These are phyloP conservation scores for Rhyacophila brunnea DNA, from an alignment of 1,140 invertebrate genomes.

Conservation along the genomic window DNA sequence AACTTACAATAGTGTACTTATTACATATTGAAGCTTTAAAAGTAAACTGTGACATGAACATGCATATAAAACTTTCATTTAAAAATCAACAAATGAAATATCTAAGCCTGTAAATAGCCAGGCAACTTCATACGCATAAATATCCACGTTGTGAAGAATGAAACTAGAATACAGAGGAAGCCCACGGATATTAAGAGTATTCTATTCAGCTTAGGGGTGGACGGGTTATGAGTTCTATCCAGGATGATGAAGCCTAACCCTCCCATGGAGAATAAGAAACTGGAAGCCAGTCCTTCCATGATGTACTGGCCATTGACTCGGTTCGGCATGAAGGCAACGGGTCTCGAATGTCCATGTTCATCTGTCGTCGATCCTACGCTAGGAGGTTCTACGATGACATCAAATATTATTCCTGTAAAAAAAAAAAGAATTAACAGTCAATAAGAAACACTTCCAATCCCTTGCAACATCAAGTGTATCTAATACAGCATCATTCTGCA, in stretches of 20 bases:
- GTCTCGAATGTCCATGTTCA: constrained; percentile 91
- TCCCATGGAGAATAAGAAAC: constrained; percentile 94
- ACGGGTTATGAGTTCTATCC: constrained; percentile 89
- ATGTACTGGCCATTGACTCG: constrained; percentile 98
- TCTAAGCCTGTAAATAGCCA: constrained; percentile 63
- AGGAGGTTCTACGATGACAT: constrained; percentile 97
- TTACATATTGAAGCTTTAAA: no score
- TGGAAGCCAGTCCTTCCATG: constrained; percentile 96
- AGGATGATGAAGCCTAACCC: constrained; percentile 95
- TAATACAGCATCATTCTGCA: no score
- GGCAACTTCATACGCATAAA: constrained; percentile 99
- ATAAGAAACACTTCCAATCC: no score
- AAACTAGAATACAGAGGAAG: constrained; percentile 89
- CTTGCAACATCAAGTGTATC: no score
- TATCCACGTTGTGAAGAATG: constrained; percentile 95
- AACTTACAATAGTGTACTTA: no score
- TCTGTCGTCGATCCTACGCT: constrained; percentile 97
- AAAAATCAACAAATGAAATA: background rate
- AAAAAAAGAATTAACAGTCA: constrained; percentile 13
- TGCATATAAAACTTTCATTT: background rate
- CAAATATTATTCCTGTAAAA: constrained; percentile 93
- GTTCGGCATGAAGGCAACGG: constrained; percentile 98
- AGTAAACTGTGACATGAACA: no score
- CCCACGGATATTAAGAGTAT: constrained; percentile 90
- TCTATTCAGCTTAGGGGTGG: constrained; percentile 89